Evolutionary conservation across 1,140 invertebrate species (phyloP), one percentile per base, ranked within the genome.

Genomic region (Leptinotarsa texana): DNA sequence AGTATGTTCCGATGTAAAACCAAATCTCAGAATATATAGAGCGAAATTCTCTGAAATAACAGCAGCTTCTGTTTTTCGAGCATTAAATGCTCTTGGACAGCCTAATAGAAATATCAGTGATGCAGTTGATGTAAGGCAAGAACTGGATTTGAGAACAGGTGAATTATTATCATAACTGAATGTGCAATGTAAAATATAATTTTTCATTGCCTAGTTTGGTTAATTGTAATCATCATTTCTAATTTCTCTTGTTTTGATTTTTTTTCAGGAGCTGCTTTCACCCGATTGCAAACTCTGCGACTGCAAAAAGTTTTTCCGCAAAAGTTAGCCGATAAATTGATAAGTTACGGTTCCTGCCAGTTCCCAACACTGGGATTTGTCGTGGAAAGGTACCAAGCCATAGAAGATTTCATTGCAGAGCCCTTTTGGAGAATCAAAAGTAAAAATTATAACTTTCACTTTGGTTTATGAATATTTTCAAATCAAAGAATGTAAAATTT

Each of bases 41-140:
- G 98, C 98, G 17, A 95, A 93, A 83, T 99, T 99, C 87, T 99
- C 98, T 17, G 98, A 99, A 89, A 99, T 99, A 51, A 99, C 98
- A 11, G 86, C 86, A 15, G 85, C 87, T 66, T 96, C 95, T 65
- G 91, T 96, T 15, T 86, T 87, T n/a, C 86, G 94, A 83, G 98
- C 98, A 4, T 84, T 98, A 48, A 88, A 91, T 61, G 96, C 92
- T 83, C 87, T 99, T 13, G 89, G 86, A 3, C 83, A 89, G 70
- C 96, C 97, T 2, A 93, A 99, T 85, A 91, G 95, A 84, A 90
- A 90, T 77, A 87, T 94, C 13, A 98, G 93, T 85, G 92, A 98
- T 89, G 98, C 98, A 72, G 98, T 99, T 33, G 95, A 99, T 88
- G 96, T 99, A 2, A 88, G 98, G 78, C 91, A 91, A 79, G 96